Base-by-base conservation (phyloP, 2,797 vertebrate genomes). In the Chromobotia macracanthus region DNA sequence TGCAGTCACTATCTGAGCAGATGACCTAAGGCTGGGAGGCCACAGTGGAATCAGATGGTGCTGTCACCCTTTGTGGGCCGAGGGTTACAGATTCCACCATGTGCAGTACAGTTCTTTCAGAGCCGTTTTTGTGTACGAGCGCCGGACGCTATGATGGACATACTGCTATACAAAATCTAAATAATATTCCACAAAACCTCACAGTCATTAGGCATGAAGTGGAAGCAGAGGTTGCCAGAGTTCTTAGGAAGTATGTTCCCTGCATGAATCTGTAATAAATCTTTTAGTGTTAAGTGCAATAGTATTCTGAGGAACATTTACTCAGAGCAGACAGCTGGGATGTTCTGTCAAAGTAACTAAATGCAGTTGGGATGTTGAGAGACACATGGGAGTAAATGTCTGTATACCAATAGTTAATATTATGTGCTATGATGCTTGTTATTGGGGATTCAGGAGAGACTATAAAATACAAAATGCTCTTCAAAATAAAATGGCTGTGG, bases 241-340 rank as follows among this genome's bases (percentile, higher is more conserved):
- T 25, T 60, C 55, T 46, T 46, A 61, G 41, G 18, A 64, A 10
- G 1, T n/a, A 73, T 31, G 12, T 63, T 50, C 18, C 21, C 4
- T 50, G 72, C n/a, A 51, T 23, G 16, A 74, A 74, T 64, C 13
- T 8, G 11, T 48, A 38, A 6, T 51, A 15, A 58, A 48, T 61
- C 23, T 48, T 13, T 5, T 44, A 44, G 15, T 48, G 71, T 19
- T 48, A 61, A 48, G 41, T 65, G 9, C 3, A 5, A 61, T 15
- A 31, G 58, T 8, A 7, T 28, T 50, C 21, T 69, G 44, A 35
- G 86, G 84, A 86, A 79, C 87, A 10, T 88, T 80, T 89, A 85
- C 87, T 80, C 90, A 91, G 88, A 91, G 89, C 85, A 88, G 88
- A 85, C 18, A 31, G 12, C 28, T 23, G 23, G 25, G 58, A 61